Evolutionary conservation across 2,113 vertebrate species (phyloP), one percentile per base, ranked within the genome.

Genomic region (Lethenteron camtschaticum): DNA sequence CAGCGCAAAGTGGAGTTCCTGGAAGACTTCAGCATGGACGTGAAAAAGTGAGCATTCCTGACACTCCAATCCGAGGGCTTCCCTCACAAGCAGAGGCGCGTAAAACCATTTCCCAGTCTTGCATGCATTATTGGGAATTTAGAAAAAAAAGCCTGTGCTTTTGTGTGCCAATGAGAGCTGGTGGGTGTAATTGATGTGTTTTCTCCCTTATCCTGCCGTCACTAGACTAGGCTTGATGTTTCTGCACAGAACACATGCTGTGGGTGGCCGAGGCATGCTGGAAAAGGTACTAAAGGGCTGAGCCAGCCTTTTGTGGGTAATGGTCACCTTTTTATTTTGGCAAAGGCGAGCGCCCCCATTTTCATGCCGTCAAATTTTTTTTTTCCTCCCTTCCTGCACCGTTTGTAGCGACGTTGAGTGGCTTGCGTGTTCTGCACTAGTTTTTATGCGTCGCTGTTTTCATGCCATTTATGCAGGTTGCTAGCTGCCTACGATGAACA

Each of bases 1-100:
- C 92, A 97, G 73, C 81, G 92, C 72, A 99, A 97, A 80, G 88
- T 99, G 8, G 91, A 96, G 70, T 99, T 99, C 74, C 84, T 99
- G 11, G 95, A 99, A 79, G 95, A 97, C 78, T 97, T 99, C 77
- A 89, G 92, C 75, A 88, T 81, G n/a, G 86, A 97, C 75, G 85
- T 99, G 70, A 89, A 90, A 76, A 81, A 81, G 91, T 95, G 78
- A 84, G 89, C 8, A 9, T 9, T 66, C 60, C n/a, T 9, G 60
- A 16, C 60, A 9, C 8, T 66, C 10, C 60, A 14, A 10, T 20
- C 60, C 60, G 60, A 9, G 14, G 20, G n/a, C 20, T 20, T 20
- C n/a, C 60, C n/a, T 20, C 60, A 16, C 60, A 16, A 14, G n/a
- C 20, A 20, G 14, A 20, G 20, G 20, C 60, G 8, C 14, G 60